Evolutionary conservation across 2,797 vertebrate species (phyloP).

Genomic region (Cyprinodon diabolis): DNA sequence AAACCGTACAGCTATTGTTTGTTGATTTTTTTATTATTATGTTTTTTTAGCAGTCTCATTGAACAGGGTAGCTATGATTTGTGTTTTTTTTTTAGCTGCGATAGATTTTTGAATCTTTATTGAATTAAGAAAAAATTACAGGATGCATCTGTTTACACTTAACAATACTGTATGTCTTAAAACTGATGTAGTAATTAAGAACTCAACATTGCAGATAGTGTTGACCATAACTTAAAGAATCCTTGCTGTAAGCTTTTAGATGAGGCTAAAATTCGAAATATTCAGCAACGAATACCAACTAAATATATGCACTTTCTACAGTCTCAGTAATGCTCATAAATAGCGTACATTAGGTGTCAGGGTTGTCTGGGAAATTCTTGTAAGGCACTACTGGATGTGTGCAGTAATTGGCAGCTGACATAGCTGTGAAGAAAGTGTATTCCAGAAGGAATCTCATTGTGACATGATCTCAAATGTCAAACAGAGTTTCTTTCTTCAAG

Average conservation of each 20-base stretch:
- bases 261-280: not conserved
- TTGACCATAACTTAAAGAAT: not conserved
- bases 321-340: slow-evolving; percentile 11
- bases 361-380: not conserved
- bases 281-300: slow-evolving; percentile 8
- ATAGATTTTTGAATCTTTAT: slow-evolving; percentile 6
- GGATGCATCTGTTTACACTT: slow-evolving; percentile 14
- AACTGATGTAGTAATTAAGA: slow-evolving; percentile 11
- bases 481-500: slow-evolving; percentile 3
- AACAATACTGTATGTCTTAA: not conserved
- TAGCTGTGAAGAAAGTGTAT: not conserved
- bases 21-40: too few species aligned
- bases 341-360: slow-evolving; percentile 5
- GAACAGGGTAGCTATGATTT: not conserved
- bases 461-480: slow-evolving; percentile 13
- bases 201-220: slow-evolving; percentile 2
- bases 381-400: not conserved
- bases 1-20: too few species aligned
- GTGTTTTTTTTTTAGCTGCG: not conserved
- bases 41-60: not conserved
- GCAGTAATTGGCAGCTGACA: not conserved
- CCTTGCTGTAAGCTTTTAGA: not conserved
- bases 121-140: slow-evolving; percentile 1
- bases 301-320: slow-evolving; percentile 1
- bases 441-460: slow-evolving; percentile 7